Percentiles rank a stretch among this genome's conserved stretches.
Conservation (phyloP, 2,113 vertebrate genomes). For the Brachypodius melanocephalos region DNA sequence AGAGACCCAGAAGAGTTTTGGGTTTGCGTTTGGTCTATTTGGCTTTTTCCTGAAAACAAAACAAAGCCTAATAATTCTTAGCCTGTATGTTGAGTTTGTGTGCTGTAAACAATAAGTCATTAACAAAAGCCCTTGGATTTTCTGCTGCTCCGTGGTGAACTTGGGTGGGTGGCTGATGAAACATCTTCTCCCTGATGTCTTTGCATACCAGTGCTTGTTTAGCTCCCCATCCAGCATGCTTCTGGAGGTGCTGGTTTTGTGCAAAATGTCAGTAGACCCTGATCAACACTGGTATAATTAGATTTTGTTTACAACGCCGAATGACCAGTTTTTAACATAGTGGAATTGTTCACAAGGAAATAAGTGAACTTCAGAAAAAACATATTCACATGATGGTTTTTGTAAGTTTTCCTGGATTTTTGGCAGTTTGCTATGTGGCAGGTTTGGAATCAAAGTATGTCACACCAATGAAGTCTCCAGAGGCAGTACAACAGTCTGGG, state of each 20-base stretch:
- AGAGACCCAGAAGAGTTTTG: neutral
- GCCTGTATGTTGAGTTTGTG: neutral
- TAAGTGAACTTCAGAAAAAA: neutral
- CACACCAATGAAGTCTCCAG: neutral
- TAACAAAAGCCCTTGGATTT: neutral
- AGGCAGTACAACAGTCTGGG: neutral
- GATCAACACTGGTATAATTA: neutral
- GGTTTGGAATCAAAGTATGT: neutral
- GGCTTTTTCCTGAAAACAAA: neutral
- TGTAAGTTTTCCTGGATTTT: neutral
- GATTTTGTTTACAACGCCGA: neutral
- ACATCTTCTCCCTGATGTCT: neutral
- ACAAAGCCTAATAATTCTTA: neutral
- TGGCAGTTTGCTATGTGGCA: neutral
- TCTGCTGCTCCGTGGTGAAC: neutral
- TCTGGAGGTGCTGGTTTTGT: neutral
- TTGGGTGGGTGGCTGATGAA: neutral
- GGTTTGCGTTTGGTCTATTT: neutral
- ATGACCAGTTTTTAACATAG: neutral
- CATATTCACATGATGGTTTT: fast-evolving
- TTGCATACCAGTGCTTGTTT: neutral
- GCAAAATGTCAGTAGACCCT: neutral
- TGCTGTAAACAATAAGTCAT: neutral
- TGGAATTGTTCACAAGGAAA: neutral
- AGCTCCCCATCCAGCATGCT: fast-evolving